Conservation (phyloP, 2,797 vertebrate species). For the Chaenodraco wilsoni region DNA sequence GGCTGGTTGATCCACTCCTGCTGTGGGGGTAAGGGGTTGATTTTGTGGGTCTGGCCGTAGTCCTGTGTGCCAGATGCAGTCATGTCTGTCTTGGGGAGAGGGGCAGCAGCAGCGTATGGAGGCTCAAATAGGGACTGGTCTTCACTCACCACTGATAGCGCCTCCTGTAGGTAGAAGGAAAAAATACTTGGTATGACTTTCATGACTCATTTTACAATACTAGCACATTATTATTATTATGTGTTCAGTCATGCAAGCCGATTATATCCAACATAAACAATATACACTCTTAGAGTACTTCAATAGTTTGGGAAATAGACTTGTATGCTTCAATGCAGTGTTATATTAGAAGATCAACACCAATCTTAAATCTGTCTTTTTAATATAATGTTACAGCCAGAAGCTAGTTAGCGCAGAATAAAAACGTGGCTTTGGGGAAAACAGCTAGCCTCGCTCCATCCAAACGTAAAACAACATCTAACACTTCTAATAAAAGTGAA, state of each 20-base stretch:
- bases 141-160: slow-evolving; percentile 99
- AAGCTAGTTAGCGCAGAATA: slow-evolving; percentile 1
- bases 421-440: not conserved
- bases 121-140: slow-evolving; percentile 99
- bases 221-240: too few relatives aligned
- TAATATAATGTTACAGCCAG: not conserved
- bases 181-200: slow-evolving; percentile 18
- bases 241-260: not conserved
- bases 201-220: not conserved
- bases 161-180: slow-evolving; percentile 88
- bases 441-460: not conserved
- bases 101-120: slow-evolving; percentile 91
- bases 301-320: not conserved
- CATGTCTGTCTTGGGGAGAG: slow-evolving; percentile 97
- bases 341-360: not conserved
- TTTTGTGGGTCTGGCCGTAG: slow-evolving; percentile 97
- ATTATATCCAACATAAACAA: not conserved
- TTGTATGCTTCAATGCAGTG: not conserved
- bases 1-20: slow-evolving; percentile 99
- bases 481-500: not conserved
- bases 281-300: not conserved
- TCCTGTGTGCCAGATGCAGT: slow-evolving; percentile 97
- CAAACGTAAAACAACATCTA: not conserved
- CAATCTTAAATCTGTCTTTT: not conserved
- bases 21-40: slow-evolving; percentile 95